Evolutionary conservation across 2,113 vertebrate species (phyloP).

Genomic region (Aleadryas rufinucha): DNA sequence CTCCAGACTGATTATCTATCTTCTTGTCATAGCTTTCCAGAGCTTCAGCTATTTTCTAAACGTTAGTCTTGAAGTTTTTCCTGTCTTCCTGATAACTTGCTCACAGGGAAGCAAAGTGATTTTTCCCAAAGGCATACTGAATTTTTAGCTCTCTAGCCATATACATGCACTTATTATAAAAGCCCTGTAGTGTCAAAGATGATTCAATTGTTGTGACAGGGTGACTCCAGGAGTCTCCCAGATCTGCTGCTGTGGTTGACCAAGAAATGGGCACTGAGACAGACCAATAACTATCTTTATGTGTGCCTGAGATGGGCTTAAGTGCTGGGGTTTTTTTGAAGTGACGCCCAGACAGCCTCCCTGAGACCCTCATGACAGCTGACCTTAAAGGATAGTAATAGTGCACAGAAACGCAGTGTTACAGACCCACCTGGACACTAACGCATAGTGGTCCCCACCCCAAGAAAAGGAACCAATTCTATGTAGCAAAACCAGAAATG

Average conservation of each 20-base stretch:
- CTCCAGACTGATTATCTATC: background rate
- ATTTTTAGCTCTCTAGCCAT: background rate
- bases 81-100: background rate
- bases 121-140: background rate
- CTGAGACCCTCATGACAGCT: background rate
- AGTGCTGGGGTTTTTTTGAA: background rate
- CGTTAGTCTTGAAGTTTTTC: background rate
- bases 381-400: background rate
- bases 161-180: background rate
- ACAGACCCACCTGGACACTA: background rate
- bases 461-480: background rate
- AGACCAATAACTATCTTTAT: background rate
- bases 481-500: background rate
- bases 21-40: background rate
- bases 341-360: background rate
- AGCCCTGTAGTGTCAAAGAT: background rate
- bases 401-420: background rate
- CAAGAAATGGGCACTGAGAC: background rate
- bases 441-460: accelerated
- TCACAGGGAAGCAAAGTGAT: background rate
- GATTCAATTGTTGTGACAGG: background rate
- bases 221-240: background rate
- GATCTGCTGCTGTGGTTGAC: background rate
- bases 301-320: background rate
- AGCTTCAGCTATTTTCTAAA: background rate